Percentiles rank a stretch among this genome's conserved stretches.
phyloP scores from a whole-genome alignment of 2,797 vertebrate species.

The Rousettus madagascariensis region DNA sequence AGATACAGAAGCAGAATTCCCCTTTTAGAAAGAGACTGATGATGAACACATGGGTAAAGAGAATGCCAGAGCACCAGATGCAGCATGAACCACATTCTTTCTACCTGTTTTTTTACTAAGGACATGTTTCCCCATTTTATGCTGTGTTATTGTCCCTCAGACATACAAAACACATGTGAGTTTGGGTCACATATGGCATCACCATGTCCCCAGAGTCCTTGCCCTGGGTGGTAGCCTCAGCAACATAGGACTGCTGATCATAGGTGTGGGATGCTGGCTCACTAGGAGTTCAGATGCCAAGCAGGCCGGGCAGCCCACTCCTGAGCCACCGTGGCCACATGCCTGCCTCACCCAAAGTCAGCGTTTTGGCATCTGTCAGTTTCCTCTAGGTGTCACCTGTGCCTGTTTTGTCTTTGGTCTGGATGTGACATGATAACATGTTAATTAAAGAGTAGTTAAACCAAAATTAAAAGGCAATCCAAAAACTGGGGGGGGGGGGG shows the following conservation, averaged over 20 bases:
- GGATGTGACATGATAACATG: not conserved
- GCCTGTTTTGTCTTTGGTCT: not conserved
- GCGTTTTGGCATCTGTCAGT: not conserved
- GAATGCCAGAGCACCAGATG: not conserved
- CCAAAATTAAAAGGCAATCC: not conserved
- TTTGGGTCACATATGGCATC: not conserved
- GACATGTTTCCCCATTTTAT: not conserved
- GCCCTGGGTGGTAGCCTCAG: not conserved
- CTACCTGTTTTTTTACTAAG: not conserved
- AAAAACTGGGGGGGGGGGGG: not conserved
- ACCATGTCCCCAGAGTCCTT: not conserved
- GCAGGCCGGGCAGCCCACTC: rapidly evolving
- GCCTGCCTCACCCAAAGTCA: not conserved
- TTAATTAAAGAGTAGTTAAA: slow-evolving; percentile 42
- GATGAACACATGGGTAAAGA: not conserved
- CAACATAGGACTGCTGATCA: not conserved
- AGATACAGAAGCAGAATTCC: not conserved
- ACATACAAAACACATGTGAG: not conserved
- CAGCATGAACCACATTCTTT: not conserved
- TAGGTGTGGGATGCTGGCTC: not conserved
- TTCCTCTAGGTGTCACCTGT: not conserved
- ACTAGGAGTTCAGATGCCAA: not conserved
- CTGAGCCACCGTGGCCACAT: rapidly evolving
- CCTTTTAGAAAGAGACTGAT: not conserved
- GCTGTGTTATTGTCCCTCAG: not conserved